phyloP scores from a whole-genome alignment of 37 sponge, comb jelly and placozoan genomes.

The Eunapius fragilis region DNA sequence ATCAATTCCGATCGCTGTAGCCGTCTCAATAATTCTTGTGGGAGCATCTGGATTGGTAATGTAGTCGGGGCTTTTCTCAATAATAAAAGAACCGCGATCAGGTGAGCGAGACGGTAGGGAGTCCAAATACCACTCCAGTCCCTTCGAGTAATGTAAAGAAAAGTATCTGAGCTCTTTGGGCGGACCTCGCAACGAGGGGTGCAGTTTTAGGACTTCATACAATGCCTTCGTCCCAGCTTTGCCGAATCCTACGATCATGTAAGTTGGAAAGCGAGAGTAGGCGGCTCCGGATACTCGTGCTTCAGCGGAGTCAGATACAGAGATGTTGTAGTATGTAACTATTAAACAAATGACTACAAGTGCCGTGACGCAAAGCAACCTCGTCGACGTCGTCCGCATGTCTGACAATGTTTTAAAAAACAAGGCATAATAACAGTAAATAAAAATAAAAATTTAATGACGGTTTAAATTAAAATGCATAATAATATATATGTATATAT shows the following conservation, averaged over 20 bases:
- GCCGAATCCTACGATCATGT: conserved; percentile 88
- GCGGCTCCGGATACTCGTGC: neutral
- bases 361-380: too few species aligned
- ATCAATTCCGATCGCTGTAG: conserved; percentile 2
- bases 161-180: conserved; percentile 69
- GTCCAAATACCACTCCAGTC: conserved; percentile 60
- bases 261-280: conserved; percentile 57
- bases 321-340: too few species aligned
- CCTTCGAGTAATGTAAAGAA: conserved; percentile 40
- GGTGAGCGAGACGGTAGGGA: conserved; percentile 42
- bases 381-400: too few species aligned
- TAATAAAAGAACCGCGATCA: conserved; percentile 2
- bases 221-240: conserved; percentile 88
- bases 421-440: too few species aligned
- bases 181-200: conserved; percentile 66
- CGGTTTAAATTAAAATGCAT: too few species aligned
- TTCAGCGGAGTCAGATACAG: too few species aligned
- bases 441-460: too few species aligned
- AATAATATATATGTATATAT: neutral
- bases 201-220: conserved; percentile 66
- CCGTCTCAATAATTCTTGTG: conserved; percentile 17
- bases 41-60: conserved; percentile 39
- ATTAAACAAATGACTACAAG: too few species aligned
- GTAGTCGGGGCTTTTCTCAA: conserved; percentile 90
- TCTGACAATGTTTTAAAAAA: too few species aligned